phyloP scores from a whole-genome alignment of 1,140 invertebrate genomes.

The Orchesella cincta region DNA sequence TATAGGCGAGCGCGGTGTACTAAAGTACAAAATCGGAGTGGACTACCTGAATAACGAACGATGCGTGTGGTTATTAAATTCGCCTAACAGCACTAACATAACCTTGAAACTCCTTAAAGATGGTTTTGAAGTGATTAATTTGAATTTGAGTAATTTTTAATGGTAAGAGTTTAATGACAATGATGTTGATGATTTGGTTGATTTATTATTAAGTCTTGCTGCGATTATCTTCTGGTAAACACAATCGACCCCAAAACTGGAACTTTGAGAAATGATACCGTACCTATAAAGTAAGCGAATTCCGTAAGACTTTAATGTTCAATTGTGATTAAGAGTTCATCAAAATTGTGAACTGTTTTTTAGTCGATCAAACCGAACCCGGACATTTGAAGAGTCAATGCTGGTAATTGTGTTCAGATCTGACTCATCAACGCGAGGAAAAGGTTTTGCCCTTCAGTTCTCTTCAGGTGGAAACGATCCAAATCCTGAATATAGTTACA shows the following conservation, averaged over 20 bases:
- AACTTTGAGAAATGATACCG: slow-evolving; percentile 1
- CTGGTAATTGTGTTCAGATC: neutral
- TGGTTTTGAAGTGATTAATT: slow-evolving; percentile 21
- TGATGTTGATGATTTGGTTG: too few relatives aligned
- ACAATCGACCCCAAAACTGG: neutral
- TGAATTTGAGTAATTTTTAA: too few relatives aligned
- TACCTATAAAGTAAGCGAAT: neutral
- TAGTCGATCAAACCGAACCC: neutral
- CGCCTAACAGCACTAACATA: neutral
- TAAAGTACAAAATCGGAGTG: slow-evolving; percentile 24
- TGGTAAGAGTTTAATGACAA: too few relatives aligned
- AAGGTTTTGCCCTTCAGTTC: slow-evolving; percentile 18
- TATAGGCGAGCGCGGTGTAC: neutral
- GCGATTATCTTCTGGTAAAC: neutral
- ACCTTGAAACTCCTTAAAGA: slow-evolving; percentile 13
- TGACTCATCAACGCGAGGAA: neutral
- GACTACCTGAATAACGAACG: slow-evolving; percentile 19
- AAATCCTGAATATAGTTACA: neutral
- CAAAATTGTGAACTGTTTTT: neutral
- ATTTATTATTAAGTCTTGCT: too few relatives aligned
- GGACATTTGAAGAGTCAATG: neutral
- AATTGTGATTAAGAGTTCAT: too few relatives aligned
- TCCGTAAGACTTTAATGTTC: too few relatives aligned
- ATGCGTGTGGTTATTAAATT: neutral
- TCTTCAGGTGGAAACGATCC: neutral